These are phyloP conservation scores for Embidobia sp. DNA, from an alignment of 2,888 invertebrate species.

Conservation along the genomic window DNA sequence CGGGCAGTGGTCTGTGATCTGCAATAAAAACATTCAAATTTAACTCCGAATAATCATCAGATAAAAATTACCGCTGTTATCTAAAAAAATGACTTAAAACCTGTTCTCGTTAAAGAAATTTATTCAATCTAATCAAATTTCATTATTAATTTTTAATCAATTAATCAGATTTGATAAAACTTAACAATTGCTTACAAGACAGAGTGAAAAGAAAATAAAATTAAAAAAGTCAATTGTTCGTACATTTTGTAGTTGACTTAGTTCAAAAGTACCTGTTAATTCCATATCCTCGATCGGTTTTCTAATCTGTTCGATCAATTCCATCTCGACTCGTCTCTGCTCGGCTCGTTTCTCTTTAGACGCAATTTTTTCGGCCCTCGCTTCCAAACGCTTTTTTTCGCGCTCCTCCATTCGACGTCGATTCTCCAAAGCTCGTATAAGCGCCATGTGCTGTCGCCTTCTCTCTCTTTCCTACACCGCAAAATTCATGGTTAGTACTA, in stretches of 20 bases:
- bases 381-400: constrained; percentile 88
- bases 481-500: not conserved
- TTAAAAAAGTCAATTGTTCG: not conserved
- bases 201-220: not conserved
- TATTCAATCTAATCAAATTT: too few relatives aligned
- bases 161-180: too few relatives aligned
- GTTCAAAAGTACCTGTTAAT: constrained; percentile 83
- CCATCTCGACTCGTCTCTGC: constrained; percentile 86
- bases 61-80: too few relatives aligned
- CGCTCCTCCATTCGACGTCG: constrained; percentile 93
- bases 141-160: too few relatives aligned
- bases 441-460: constrained; percentile 93
- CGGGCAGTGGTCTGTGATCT: constrained; percentile 88
- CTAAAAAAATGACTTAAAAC: too few relatives aligned
- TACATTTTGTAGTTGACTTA: too few relatives aligned
- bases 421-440: constrained; percentile 93
- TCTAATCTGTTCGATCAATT: constrained; percentile 87
- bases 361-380: constrained; percentile 91
- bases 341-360: constrained; percentile 93
- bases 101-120: too few relatives aligned
- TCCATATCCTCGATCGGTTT: constrained; percentile 97
- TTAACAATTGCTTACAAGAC: too few relatives aligned
- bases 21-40: constrained; percentile 62
- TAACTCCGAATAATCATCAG: too few relatives aligned
- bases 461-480: constrained; percentile 90